Conservation (phyloP, 2,113 vertebrate species). For the Cepphus grylle region DNA sequence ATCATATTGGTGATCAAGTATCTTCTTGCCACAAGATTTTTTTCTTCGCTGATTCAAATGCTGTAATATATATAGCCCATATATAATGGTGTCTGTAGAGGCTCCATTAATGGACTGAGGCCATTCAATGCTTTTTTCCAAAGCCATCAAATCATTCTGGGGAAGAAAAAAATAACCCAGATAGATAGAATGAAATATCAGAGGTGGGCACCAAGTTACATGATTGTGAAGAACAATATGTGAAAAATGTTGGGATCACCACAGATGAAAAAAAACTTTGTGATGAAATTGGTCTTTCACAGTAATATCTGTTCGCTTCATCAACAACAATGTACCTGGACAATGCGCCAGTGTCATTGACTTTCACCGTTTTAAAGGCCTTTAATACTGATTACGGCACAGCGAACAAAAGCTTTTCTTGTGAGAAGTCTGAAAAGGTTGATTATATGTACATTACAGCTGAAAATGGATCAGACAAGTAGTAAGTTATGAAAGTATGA, state of each 20-base stretch:
- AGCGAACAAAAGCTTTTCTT: conserved; percentile 58
- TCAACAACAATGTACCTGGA: conserved; percentile 50
- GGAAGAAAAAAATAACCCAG: background rate
- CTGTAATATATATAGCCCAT: background rate
- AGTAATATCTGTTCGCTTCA: conserved; percentile 42
- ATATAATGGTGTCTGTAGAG: background rate
- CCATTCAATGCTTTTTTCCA: background rate
- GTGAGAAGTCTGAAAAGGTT: conserved; percentile 45
- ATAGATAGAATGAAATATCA: conserved; percentile 12
- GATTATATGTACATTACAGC: conserved; percentile 48
- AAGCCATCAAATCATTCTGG: background rate
- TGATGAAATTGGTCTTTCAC: conserved; percentile 58
- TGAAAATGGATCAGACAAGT: conserved; percentile 45
- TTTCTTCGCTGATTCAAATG: background rate
- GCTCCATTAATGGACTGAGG: conserved; percentile 6
- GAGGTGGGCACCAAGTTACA: background rate
- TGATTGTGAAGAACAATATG: background rate
- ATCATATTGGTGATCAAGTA: background rate
- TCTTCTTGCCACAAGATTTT: background rate
- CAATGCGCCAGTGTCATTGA: conserved; percentile 34
- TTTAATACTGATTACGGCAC: conserved; percentile 48
- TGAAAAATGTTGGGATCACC: conserved; percentile 40
- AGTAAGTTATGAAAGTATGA: conserved; percentile 54
- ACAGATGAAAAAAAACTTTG: conserved; percentile 46
- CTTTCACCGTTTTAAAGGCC: conserved; percentile 56